phyloP scores from a whole-genome alignment of 2,797 vertebrate genomes.

The Lepilemur ruficaudatus region DNA sequence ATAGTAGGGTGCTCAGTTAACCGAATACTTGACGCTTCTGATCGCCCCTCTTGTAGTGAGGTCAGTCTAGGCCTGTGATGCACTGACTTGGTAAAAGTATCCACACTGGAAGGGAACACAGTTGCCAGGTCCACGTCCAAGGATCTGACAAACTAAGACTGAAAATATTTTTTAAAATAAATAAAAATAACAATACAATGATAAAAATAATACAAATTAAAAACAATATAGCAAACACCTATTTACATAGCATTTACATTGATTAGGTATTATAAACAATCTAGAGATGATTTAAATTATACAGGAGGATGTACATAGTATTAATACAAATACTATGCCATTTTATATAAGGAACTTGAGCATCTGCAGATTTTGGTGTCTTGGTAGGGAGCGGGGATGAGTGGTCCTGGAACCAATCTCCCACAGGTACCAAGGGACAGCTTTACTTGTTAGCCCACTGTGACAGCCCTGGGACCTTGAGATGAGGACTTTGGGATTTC shows the following conservation, averaged over 20 bases:
- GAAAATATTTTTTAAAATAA: background rate
- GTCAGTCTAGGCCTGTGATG: background rate
- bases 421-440: background rate
- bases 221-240: background rate
- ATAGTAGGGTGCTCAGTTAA: background rate
- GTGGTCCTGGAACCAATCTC: background rate
- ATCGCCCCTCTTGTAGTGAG: background rate
- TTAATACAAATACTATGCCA: background rate
- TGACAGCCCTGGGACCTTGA: background rate
- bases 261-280: background rate
- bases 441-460: background rate
- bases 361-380: background rate
- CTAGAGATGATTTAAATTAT: background rate
- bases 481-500: background rate
- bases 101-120: background rate
- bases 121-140: no score
- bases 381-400: background rate
- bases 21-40: background rate
- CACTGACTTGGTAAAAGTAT: background rate
- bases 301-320: background rate
- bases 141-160: background rate
- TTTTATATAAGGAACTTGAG: background rate
- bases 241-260: background rate
- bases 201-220: background rate
- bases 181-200: background rate